phyloP scores from a whole-genome alignment of 2,888 invertebrate species.

The Lycaena phlaeas region DNA sequence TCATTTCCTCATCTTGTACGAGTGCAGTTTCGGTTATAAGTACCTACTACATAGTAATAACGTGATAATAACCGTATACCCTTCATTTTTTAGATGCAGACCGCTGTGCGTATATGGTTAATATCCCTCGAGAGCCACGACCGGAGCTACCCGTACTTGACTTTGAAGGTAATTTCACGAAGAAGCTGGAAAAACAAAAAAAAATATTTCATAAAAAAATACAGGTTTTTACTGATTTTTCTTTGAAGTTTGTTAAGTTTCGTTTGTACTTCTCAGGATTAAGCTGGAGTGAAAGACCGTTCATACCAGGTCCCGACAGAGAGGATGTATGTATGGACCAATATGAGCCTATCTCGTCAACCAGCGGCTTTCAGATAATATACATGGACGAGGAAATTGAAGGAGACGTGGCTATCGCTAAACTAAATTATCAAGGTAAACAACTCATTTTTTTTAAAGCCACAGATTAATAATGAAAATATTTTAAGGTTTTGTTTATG shows the following conservation, averaged over 20 bases:
- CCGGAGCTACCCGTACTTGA: conserved; percentile 35
- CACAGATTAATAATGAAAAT: too few relatives aligned
- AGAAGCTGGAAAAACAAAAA: too few relatives aligned
- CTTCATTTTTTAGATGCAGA: conserved; percentile 22
- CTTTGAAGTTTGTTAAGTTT: too few relatives aligned
- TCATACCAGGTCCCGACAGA: conserved; percentile 40
- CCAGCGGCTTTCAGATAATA: conserved; percentile 74
- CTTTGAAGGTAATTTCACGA: conserved; percentile 35
- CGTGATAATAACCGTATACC: too few relatives aligned
- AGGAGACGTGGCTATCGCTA: conserved; percentile 50
- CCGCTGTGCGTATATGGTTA: conserved; percentile 43
- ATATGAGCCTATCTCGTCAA: conserved; percentile 61
- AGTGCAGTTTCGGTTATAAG: too few relatives aligned
- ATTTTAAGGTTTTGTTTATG: too few relatives aligned
- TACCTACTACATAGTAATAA: too few relatives aligned
- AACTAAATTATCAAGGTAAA: conserved; percentile 58
- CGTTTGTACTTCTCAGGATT: conserved; percentile 28
- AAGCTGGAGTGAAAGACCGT: conserved; percentile 41
- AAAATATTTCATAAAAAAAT: too few relatives aligned
- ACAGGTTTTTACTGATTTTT: too few relatives aligned
- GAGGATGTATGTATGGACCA: conserved; percentile 50
- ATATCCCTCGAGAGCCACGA: conserved; percentile 41
- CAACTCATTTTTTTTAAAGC: too few relatives aligned
- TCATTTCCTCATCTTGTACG: too few relatives aligned
- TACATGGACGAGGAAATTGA: conserved; percentile 60